These are phyloP conservation scores for Beris morrisii DNA, from an alignment of 2,888 invertebrate genomes.

Conservation along the genomic window DNA sequence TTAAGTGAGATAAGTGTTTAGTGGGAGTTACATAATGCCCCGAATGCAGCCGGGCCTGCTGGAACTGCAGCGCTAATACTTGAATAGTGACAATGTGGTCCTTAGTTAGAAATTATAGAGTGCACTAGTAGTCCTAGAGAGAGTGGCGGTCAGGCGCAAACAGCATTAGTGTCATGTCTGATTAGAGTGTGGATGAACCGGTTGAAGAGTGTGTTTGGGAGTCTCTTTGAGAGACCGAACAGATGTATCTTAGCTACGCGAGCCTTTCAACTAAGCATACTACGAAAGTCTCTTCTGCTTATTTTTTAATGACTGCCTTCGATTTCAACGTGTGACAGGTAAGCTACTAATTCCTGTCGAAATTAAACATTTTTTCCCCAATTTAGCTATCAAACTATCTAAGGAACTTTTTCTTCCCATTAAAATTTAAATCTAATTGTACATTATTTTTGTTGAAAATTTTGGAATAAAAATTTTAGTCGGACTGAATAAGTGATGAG, in stretches of 20 bases:
- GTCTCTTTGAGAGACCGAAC: slow-evolving; percentile 10
- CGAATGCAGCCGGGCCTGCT: too few species aligned
- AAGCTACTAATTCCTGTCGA: too few species aligned
- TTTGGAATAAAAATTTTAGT: too few species aligned
- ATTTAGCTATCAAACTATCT: too few species aligned
- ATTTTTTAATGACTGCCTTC: too few species aligned
- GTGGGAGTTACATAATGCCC: not conserved
- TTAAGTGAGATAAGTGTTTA: not conserved
- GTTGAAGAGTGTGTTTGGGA: slow-evolving; percentile 14
- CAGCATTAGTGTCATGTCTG: slow-evolving; percentile 34
- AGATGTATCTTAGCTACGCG: slow-evolving; percentile 10
- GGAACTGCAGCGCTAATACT: not conserved
- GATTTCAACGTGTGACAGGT: too few species aligned
- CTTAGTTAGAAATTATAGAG: slow-evolving; percentile 26
- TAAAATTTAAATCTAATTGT: too few species aligned
- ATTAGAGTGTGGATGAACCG: slow-evolving; percentile 26
- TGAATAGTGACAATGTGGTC: slow-evolving; percentile 24
- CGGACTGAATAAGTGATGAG: too few species aligned
- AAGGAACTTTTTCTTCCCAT: too few species aligned
- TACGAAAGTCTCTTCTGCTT: too few species aligned
- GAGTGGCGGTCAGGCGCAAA: slow-evolving; percentile 36
- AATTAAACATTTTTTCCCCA: too few species aligned
- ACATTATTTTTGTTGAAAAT: too few species aligned
- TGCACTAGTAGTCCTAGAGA: slow-evolving; percentile 17
- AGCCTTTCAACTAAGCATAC: slow-evolving; percentile 5